A percentile compares a stretch with the other conserved stretches of the same genome.
phyloP scores from a whole-genome alignment of 2,113 vertebrate species.

The Oxyruncus cristatus region DNA sequence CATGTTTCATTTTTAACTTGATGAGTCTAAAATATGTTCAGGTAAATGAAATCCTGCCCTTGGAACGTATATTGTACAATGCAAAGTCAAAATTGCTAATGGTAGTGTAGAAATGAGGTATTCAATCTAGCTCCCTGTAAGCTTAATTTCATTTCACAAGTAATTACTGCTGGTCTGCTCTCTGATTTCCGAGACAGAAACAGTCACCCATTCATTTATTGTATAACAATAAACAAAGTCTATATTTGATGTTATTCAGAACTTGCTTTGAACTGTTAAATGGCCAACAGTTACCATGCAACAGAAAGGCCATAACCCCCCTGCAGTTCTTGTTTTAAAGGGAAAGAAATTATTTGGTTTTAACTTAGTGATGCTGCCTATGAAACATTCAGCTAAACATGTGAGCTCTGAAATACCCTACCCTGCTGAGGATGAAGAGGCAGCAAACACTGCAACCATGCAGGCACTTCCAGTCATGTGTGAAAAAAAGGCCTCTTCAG shows the following conservation, averaged over 20 bases:
- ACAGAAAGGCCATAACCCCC: neutral
- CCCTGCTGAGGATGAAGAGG: neutral
- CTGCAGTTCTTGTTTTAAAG: neutral
- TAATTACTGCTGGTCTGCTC: conserved; percentile 31
- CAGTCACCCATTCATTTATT: conserved; percentile 39
- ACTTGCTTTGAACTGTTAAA: conserved; percentile 25
- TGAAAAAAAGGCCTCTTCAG: neutral
- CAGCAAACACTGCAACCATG: neutral
- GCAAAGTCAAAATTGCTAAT: conserved; percentile 49
- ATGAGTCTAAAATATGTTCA: conserved; percentile 22
- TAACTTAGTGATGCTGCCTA: neutral
- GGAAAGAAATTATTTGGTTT: neutral
- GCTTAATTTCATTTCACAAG: conserved; percentile 47
- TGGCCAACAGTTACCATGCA: conserved; percentile 3
- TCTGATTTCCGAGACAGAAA: conserved; percentile 34
- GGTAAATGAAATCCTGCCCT: conserved; percentile 54
- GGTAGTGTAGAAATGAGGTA: conserved; percentile 39
- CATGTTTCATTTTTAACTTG: conserved; percentile 36
- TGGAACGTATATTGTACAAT: neutral
- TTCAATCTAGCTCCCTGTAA: neutral
- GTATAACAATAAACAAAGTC: neutral
- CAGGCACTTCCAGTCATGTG: neutral
- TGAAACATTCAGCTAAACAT: neutral
- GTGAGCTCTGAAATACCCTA: neutral
- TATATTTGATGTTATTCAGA: neutral